A percentile compares a stretch with the other conserved stretches of the same genome.
phyloP scores from a whole-genome alignment of 2,888 invertebrate genomes.

The Zelleria hepariella region DNA sequence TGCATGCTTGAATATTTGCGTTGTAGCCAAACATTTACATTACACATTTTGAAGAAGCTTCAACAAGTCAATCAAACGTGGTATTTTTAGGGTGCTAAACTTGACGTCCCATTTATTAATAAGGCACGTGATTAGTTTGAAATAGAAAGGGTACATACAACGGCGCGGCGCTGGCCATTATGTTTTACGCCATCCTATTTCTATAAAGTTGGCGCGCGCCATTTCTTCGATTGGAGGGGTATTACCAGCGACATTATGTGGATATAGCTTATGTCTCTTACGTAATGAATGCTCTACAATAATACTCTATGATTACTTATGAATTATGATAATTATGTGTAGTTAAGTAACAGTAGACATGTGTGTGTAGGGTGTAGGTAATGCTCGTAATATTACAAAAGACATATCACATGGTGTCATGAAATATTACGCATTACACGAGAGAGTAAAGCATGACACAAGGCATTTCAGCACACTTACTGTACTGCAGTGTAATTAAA shows the following conservation, averaged over 20 bases:
- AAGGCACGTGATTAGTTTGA: background rate
- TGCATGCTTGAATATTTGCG: background rate
- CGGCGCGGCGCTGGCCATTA: slow-evolving; percentile 11
- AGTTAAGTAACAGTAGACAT: too few relatives aligned
- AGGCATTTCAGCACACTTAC: too few relatives aligned
- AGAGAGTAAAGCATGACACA: too few relatives aligned
- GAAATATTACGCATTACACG: too few relatives aligned
- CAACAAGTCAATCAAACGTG: slow-evolving; percentile 5
- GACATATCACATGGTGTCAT: too few relatives aligned
- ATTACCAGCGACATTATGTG: background rate
- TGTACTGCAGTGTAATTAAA: too few relatives aligned
- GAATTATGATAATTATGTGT: too few relatives aligned
- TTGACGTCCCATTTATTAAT: background rate
- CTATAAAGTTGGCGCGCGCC: background rate
- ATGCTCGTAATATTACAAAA: too few relatives aligned
- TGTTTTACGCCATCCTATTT: background rate
- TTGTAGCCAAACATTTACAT: slow-evolving; percentile 3
- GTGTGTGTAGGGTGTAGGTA: too few relatives aligned
- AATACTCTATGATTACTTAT: too few relatives aligned
- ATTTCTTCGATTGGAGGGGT: background rate
- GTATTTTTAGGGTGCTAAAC: background rate
- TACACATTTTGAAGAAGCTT: slow-evolving; percentile 1
- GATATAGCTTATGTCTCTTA: background rate
- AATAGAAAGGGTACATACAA: slow-evolving; percentile 1
- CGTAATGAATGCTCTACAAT: too few relatives aligned